phyloP scores from a whole-genome alignment of 2,113 vertebrate species.

The Sapajus apella region DNA sequence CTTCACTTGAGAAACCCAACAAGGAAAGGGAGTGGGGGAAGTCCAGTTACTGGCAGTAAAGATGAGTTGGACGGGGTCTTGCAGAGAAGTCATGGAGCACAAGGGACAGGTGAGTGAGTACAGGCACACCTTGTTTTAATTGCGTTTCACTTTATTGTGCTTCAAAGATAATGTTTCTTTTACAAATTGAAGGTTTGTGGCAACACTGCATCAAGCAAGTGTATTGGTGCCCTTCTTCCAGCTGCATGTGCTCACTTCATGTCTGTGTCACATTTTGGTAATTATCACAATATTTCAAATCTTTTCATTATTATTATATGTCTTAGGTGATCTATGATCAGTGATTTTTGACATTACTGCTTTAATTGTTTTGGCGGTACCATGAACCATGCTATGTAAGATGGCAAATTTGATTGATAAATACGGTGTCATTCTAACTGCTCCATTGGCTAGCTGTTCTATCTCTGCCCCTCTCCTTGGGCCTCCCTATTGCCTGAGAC shows the following conservation, averaged over 20 bases:
- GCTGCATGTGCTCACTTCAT: not conserved
- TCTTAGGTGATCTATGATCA: not conserved
- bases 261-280: not conserved
- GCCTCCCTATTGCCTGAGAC: not conserved
- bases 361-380: not conserved
- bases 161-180: not conserved
- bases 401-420: not conserved
- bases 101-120: not conserved
- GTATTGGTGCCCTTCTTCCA: not conserved
- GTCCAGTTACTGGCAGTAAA: not conserved
- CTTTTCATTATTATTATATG: not conserved
- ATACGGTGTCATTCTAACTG: not conserved
- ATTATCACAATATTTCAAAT: not conserved
- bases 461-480: not conserved
- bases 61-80: not conserved
- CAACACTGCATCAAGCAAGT: not conserved
- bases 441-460: not conserved
- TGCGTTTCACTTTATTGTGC: not conserved
- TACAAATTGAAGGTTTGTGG: not conserved
- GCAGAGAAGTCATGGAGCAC: not conserved
- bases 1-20: not conserved
- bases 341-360: not conserved
- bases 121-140: not conserved
- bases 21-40: not conserved
- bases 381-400: not conserved